These are phyloP conservation scores for Anthopleura sola DNA, from an alignment of 64 coral and sea anemone genomes.

Conservation along the genomic window DNA sequence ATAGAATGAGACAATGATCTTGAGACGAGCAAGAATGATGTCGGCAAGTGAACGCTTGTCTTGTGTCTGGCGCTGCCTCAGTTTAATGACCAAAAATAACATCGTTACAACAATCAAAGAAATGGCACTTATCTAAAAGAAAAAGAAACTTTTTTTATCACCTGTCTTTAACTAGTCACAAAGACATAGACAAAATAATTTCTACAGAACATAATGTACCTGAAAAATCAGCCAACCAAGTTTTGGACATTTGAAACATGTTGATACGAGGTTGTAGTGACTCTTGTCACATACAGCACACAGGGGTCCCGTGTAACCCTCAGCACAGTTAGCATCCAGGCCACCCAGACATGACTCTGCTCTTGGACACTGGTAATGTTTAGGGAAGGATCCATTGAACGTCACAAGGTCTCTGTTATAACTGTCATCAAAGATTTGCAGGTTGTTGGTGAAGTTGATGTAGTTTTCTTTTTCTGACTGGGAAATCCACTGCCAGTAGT, in stretches of 20 bases:
- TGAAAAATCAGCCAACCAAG: conserved; percentile 33
- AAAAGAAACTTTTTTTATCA: too few relatives aligned
- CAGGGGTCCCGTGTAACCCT: conserved; percentile 37
- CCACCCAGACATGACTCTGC: conserved; percentile 45
- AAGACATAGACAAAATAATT: too few relatives aligned
- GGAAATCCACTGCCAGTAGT: too few relatives aligned
- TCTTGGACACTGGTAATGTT: conserved; percentile 17
- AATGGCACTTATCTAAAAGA: background rate
- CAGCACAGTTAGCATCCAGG: conserved; percentile 25
- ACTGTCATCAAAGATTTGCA: conserved; percentile 5
- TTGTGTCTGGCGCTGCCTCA: too few relatives aligned
- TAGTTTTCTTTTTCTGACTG: background rate
- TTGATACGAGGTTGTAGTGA: conserved; percentile 25
- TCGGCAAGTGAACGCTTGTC: background rate
- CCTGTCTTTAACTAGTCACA: too few relatives aligned
- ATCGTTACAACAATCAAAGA: too few relatives aligned
- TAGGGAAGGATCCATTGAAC: conserved; percentile 25
- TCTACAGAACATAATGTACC: too few relatives aligned
- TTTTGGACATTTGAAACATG: conserved; percentile 30
- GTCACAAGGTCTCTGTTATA: conserved; percentile 1
- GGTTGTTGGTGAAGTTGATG: conserved; percentile 21
- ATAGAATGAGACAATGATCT: too few relatives aligned
- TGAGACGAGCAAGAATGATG: conserved; percentile 32
- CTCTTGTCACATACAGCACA: conserved; percentile 46
- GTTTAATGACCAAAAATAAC: too few relatives aligned